These are phyloP conservation scores for Trachelipus rathkii DNA, from an alignment of 1,140 invertebrate species.

Conservation along the genomic window DNA sequence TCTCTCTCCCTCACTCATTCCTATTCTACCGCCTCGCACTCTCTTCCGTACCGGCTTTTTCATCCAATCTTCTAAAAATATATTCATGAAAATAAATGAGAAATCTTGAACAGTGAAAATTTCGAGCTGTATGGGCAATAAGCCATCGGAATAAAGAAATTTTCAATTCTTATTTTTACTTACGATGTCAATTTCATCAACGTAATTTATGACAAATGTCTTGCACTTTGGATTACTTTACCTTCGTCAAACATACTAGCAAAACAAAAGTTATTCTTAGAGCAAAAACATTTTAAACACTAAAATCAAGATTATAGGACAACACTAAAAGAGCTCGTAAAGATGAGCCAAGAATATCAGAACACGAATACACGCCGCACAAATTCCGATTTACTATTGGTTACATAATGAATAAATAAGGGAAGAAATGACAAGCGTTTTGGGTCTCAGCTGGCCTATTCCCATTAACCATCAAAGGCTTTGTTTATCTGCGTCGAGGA, in stretches of 20 bases:
- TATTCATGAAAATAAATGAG: constrained; percentile 11
- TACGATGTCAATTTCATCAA: too few relatives aligned
- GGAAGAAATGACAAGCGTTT: constrained; percentile 1
- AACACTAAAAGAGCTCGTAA: too few relatives aligned
- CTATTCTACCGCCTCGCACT: too few relatives aligned
- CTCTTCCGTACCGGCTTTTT: neutral
- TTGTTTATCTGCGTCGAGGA: constrained; percentile 6
- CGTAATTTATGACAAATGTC: too few relatives aligned
- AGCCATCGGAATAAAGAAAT: neutral
- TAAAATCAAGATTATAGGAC: too few relatives aligned
- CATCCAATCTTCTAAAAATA: neutral
- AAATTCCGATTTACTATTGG: neutral
- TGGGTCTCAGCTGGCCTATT: neutral
- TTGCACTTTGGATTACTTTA: too few relatives aligned
- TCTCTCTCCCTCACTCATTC: too few relatives aligned
- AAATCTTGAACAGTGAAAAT: neutral
- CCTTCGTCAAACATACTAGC: too few relatives aligned
- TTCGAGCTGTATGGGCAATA: neutral
- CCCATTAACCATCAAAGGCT: neutral
- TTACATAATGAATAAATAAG: constrained; percentile 9
- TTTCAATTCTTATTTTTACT: neutral
- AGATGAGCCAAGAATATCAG: too few relatives aligned
- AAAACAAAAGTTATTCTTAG: too few relatives aligned
- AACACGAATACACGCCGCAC: neutral
- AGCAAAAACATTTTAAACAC: too few relatives aligned